phyloP scores from a whole-genome alignment of 2,888 invertebrate species.

The Rhagophthalmus giganteus region DNA sequence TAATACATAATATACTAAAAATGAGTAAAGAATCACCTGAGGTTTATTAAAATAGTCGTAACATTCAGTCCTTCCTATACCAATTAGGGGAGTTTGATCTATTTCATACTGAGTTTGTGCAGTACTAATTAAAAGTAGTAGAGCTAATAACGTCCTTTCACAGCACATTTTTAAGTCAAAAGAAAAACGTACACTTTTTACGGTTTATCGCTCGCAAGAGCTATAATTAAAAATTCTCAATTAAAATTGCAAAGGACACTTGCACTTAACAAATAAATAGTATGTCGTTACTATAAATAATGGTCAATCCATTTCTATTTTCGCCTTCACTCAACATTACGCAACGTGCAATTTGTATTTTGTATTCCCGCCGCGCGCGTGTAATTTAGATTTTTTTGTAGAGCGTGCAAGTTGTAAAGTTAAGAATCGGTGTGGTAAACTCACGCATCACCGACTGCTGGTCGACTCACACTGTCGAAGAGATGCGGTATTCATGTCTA shows the following conservation, averaged over 20 bases:
- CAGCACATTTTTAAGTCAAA: constrained; percentile 13
- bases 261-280: too few relatives aligned
- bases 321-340: not conserved
- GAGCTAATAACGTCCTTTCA: constrained; percentile 16
- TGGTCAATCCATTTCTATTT: constrained; percentile 15
- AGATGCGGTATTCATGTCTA: constrained; percentile 33
- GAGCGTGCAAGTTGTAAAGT: constrained; percentile 3
- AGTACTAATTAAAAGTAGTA: constrained; percentile 10
- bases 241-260: not conserved
- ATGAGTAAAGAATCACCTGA: constrained; percentile 54
- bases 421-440: constrained; percentile 10
- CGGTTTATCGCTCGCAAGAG: not conserved
- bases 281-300: too few relatives aligned
- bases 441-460: constrained; percentile 27
- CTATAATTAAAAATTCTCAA: too few relatives aligned
- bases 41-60: constrained; percentile 61
- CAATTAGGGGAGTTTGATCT: constrained; percentile 48
- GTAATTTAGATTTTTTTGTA: constrained; percentile 14
- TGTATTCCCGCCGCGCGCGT: constrained; percentile 4
- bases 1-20: not conserved
- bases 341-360: not conserved
- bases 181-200: not conserved
- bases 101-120: constrained; percentile 20
- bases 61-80: constrained; percentile 53
- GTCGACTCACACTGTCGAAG: constrained; percentile 31